Conservation (phyloP, 2,888 invertebrate genomes). For the Apamea epomidion region DNA sequence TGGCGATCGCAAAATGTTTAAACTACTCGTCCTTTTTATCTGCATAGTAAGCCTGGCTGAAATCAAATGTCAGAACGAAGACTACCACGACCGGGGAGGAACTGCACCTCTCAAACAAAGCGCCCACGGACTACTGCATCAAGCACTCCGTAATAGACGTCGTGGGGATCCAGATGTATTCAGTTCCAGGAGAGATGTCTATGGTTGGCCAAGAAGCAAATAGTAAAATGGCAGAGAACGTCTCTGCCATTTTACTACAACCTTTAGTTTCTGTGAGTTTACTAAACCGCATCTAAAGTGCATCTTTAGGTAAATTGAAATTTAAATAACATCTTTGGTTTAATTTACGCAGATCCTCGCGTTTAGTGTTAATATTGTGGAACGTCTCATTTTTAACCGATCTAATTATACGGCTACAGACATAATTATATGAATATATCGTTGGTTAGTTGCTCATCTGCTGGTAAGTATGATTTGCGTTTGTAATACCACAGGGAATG, state of each 20-base stretch:
- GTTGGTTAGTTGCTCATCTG: not conserved
- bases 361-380: not conserved
- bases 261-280: not conserved
- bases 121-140: not conserved
- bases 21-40: conserved; percentile 1
- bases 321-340: not conserved
- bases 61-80: not conserved
- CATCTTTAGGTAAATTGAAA: not conserved
- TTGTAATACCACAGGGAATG: not conserved
- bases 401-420: not conserved
- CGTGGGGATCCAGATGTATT: not conserved
- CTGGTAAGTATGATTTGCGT: not conserved
- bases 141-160: not conserved
- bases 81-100: not conserved
- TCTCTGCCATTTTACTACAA: too few species aligned
- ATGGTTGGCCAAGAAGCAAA: too few species aligned
- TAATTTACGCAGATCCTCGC: not conserved
- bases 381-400: too few species aligned
- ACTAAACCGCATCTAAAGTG: not conserved
- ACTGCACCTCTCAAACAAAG: not conserved
- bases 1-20: not conserved
- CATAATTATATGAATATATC: not conserved
- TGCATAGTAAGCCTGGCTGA: not conserved
- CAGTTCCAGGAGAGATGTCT: not conserved
- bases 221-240: not conserved